phyloP scores from a whole-genome alignment of 2,888 invertebrate species.

The Ichneumoninae sp. region DNA sequence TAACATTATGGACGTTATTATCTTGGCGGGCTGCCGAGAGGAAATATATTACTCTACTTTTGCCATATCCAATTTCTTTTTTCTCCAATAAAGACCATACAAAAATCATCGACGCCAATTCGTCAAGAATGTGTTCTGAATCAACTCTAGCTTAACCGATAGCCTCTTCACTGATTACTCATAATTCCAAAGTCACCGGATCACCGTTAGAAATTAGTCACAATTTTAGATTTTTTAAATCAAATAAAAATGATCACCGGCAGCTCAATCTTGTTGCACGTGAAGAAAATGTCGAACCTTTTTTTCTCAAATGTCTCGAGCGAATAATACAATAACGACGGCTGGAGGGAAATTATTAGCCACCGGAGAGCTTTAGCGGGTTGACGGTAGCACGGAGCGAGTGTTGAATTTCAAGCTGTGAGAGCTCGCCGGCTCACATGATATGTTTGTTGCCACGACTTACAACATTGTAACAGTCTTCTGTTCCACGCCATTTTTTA shows the following conservation, averaged over 20 bases:
- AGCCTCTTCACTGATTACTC: neutral
- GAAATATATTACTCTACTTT: slow-evolving; percentile 3
- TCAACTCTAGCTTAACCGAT: neutral
- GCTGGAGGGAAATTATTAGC: slow-evolving; percentile 49
- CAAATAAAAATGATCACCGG: neutral
- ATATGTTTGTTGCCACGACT: slow-evolving; percentile 57
- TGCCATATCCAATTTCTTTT: neutral
- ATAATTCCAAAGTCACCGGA: neutral
- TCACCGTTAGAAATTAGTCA: slow-evolving; percentile 23
- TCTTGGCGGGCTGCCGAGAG: slow-evolving; percentile 37
- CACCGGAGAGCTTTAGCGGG: slow-evolving; percentile 34
- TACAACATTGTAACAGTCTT: slow-evolving; percentile 62
- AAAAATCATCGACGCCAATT: neutral
- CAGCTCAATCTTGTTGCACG: neutral
- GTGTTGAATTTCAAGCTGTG: slow-evolving; percentile 58
- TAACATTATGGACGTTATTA: slow-evolving; percentile 7
- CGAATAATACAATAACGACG: slow-evolving; percentile 36
- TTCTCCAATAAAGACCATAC: neutral
- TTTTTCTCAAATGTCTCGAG: neutral
- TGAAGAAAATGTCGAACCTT: neutral
- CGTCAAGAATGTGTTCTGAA: neutral
- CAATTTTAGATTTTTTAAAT: neutral
- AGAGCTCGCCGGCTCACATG: slow-evolving; percentile 20
- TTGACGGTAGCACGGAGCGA: slow-evolving; percentile 52
- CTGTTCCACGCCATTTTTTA: slow-evolving; percentile 41